Conservation (phyloP, 2,113 vertebrate genomes). For the Turdus rufiventris region DNA sequence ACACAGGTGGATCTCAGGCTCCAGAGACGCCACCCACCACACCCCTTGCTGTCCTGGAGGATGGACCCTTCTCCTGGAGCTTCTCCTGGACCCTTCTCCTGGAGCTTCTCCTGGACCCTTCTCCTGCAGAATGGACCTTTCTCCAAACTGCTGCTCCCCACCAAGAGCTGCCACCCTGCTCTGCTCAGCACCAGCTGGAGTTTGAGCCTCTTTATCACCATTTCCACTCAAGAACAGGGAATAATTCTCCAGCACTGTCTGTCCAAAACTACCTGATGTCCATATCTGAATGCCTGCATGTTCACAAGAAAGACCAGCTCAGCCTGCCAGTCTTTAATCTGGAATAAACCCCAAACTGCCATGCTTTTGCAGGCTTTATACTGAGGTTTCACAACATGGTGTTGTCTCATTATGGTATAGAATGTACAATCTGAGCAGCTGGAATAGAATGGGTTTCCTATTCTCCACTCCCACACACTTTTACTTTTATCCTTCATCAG, state of each 20-base stretch:
- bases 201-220: background rate
- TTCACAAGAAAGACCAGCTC: background rate
- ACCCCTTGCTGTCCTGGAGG: accelerated
- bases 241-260: background rate
- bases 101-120: background rate
- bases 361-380: background rate
- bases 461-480: background rate
- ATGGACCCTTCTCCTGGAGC: background rate
- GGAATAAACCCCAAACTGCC: background rate
- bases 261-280: background rate
- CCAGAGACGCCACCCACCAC: no score
- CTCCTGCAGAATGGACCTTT: background rate
- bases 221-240: background rate
- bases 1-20: no score
- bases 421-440: background rate
- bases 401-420: background rate
- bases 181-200: background rate
- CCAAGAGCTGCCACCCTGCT: background rate
- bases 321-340: background rate
- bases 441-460: background rate
- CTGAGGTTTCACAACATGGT: background rate
- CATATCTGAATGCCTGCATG: background rate
- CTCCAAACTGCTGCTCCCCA: background rate
- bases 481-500: background rate
- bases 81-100: background rate